phyloP scores from a whole-genome alignment of 1,140 invertebrate species.

The Drosophila quadrilineata region DNA sequence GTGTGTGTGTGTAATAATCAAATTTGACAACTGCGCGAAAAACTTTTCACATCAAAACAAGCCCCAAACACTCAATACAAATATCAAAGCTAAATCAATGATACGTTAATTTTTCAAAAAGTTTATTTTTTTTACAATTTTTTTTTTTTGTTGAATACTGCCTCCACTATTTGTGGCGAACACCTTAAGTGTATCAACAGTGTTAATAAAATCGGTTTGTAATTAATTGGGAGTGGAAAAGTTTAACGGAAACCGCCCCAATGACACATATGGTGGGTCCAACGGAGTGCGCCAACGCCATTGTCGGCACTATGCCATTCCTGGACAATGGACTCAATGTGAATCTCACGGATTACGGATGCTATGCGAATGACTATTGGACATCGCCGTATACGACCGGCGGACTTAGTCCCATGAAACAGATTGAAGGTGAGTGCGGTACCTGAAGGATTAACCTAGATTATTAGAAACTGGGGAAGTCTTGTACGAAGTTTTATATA shows the following conservation, averaged over 20 bases:
- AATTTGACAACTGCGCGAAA: conserved; percentile 77
- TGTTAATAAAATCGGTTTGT: too few relatives aligned
- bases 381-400: conserved; percentile 59
- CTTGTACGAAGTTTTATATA: too few relatives aligned
- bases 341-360: conserved; percentile 69
- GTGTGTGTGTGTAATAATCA: conserved; percentile 50
- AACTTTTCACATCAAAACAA: conserved; percentile 67
- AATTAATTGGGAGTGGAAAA: too few relatives aligned
- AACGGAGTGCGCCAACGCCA: conserved; percentile 70
- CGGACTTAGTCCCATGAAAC: conserved; percentile 78
- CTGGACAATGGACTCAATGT: conserved; percentile 66
- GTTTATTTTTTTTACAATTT: conserved; percentile 2
- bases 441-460: too few relatives aligned
- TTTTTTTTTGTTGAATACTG: conserved; percentile 20
- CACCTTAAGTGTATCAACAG: too few relatives aligned
- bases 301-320: conserved; percentile 73
- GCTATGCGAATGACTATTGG: conserved; percentile 74
- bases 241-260: neutral
- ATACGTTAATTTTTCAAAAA: conserved; percentile 22
- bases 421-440: conserved; percentile 74
- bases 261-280: conserved; percentile 77
- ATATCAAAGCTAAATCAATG: conserved; percentile 46
- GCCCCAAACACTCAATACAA: conserved; percentile 13
- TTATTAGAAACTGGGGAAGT: too few relatives aligned
- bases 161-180: too few relatives aligned